Evolutionary conservation across 92 coral and sea anemone genomes (phyloP).

Genomic region (Ricordea florida): DNA sequence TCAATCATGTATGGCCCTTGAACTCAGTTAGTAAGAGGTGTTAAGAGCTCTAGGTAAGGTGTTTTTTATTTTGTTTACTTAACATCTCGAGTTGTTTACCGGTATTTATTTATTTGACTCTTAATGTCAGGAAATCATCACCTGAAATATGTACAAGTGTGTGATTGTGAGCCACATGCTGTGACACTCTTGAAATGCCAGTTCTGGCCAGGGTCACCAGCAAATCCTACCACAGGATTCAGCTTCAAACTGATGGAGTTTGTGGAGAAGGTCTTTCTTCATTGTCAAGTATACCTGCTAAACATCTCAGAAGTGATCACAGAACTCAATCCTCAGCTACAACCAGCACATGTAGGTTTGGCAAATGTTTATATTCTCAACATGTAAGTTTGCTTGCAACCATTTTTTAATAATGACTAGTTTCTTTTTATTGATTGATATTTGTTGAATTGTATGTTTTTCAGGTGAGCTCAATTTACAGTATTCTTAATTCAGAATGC

Average conservation of each 20-base stretch:
- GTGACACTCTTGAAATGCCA: conserved; percentile 36
- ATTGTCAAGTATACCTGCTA: conserved; percentile 44
- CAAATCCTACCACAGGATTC: conserved; percentile 35
- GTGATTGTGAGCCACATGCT: conserved; percentile 43
- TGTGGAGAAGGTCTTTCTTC: conserved; percentile 50
- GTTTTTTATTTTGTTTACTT: neutral
- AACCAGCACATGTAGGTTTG: conserved; percentile 47
- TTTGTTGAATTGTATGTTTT: conserved; percentile 8
- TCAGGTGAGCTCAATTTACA: conserved; percentile 60
- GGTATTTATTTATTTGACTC: neutral
- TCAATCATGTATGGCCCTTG: too few relatives aligned
- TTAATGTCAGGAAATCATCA: conserved; percentile 42
- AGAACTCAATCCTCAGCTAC: conserved; percentile 36
- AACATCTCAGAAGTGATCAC: conserved; percentile 35
- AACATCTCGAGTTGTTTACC: neutral
- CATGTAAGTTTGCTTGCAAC: neutral
- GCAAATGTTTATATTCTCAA: neutral
- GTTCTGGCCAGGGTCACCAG: conserved; percentile 55
- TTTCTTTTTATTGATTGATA: conserved; percentile 2
- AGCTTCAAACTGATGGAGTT: conserved; percentile 41
- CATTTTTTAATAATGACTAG: neutral
- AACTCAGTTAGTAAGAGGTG: neutral
- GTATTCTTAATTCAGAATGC: conserved; percentile 63
- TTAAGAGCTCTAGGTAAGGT: neutral
- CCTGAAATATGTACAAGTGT: conserved; percentile 24